A percentile compares a stretch with the other conserved stretches of the same genome.
phyloP scores from a whole-genome alignment of 2,888 invertebrate species.

The Diabrotica balteata region DNA sequence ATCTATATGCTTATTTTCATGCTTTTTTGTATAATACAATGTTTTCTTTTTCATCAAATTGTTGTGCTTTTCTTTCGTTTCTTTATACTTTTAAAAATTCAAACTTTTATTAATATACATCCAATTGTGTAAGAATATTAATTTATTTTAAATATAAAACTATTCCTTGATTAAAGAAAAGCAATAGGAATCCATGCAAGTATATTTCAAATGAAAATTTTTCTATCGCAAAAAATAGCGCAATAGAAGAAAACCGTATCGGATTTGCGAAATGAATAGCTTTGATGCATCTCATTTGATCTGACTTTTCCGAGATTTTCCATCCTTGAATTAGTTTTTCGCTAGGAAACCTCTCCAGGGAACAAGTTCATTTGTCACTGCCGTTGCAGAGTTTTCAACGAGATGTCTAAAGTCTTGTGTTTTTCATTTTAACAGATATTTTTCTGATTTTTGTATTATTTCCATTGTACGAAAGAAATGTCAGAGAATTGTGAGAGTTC shows the following conservation, averaged over 20 bases:
- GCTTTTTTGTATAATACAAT: no score
- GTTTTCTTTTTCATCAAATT: no score
- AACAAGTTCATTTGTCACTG: constrained; percentile 12
- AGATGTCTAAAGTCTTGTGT: constrained; percentile 2
- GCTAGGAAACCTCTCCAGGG: constrained; percentile 8
- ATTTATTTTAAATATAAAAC: no score
- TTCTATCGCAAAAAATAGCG: not conserved
- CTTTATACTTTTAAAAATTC: no score
- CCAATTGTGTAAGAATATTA: not conserved
- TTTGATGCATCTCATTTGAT: constrained; percentile 15
- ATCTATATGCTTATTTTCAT: no score
- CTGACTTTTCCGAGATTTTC: constrained; percentile 7
- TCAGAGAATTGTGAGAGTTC: not conserved
- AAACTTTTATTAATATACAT: no score
- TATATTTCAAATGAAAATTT: constrained; percentile 3
- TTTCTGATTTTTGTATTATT: constrained; percentile 2
- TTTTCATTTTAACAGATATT: constrained; percentile 7
- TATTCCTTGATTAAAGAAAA: no score
- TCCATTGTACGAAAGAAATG: constrained; percentile 2
- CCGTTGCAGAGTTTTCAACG: constrained; percentile 6
- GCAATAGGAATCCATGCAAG: not conserved
- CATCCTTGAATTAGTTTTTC: constrained; percentile 13
- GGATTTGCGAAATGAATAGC: constrained; percentile 6
- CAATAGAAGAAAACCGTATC: constrained; percentile 2
- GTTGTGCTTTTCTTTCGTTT: no score